These are phyloP conservation scores for Halisarca cf. caerulea DNA, from an alignment of 37 sponge, comb jelly and placozoan species.

Conservation along the genomic window DNA sequence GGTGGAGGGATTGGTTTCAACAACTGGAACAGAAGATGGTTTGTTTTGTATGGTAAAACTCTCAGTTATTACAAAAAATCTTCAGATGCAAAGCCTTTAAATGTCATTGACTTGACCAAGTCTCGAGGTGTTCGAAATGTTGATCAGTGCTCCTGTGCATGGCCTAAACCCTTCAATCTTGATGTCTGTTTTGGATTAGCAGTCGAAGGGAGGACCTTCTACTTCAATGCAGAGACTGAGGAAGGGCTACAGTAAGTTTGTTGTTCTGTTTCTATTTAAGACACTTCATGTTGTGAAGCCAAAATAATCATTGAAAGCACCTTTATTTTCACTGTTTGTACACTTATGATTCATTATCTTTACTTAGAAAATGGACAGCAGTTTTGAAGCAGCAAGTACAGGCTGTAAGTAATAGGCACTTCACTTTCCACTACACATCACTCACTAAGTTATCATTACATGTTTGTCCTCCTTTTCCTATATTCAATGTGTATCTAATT, in stretches of 20 bases:
- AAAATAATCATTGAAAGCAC: too few relatives aligned
- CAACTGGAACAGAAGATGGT: constrained; percentile 35
- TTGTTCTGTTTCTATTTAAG: not conserved
- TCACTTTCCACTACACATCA: too few relatives aligned
- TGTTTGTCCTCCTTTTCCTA: too few relatives aligned
- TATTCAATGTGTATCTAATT: too few relatives aligned
- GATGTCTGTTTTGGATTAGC: constrained; percentile 33
- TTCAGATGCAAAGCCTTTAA: not conserved
- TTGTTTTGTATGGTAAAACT: constrained; percentile 15
- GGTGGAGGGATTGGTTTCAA: constrained; percentile 30
- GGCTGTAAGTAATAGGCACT: too few relatives aligned
- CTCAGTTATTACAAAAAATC: constrained; percentile 17
- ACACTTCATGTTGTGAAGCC: too few relatives aligned
- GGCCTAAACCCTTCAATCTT: constrained; percentile 10
- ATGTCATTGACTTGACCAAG: constrained; percentile 6
- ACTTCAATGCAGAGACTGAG: constrained; percentile 18
- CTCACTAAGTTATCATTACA: too few relatives aligned
- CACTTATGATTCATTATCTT: too few relatives aligned
- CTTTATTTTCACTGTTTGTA: too few relatives aligned
- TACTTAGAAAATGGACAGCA: too few relatives aligned
- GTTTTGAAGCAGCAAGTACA: too few relatives aligned
- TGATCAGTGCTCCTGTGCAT: not conserved
- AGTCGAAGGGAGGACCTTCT: constrained; percentile 19
- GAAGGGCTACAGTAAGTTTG: not conserved
- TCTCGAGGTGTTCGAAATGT: constrained; percentile 7